These are phyloP conservation scores for Geophilus truncorum DNA, from an alignment of 2,888 invertebrate genomes.

Conservation along the genomic window DNA sequence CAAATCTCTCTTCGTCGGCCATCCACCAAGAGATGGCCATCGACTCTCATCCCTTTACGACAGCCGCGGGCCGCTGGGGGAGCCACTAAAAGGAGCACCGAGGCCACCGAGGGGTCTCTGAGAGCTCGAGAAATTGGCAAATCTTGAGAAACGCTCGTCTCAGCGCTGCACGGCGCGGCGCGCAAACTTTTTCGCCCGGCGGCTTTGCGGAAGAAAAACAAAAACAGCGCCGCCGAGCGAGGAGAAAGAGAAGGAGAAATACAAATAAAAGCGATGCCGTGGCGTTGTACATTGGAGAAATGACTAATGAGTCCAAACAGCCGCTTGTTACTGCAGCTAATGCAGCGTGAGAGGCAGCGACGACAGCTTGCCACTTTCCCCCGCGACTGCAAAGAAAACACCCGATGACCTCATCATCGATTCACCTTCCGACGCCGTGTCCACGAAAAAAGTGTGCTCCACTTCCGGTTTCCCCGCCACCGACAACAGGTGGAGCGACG, in stretches of 20 bases:
- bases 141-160: background rate
- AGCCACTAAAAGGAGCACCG: slow-evolving; percentile 9
- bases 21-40: slow-evolving; percentile 7
- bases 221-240: background rate
- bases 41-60: slow-evolving; percentile 19
- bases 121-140: background rate
- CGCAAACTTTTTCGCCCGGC: background rate
- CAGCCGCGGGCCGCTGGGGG: slow-evolving; percentile 9
- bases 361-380: background rate
- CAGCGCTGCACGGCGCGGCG: background rate
- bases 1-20: slow-evolving; percentile 7
- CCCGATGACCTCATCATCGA: background rate
- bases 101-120: background rate
- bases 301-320: slow-evolving; percentile 8
- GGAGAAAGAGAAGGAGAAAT: background rate
- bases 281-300: background rate
- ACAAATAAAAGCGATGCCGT: too few relatives aligned
- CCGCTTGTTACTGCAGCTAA: background rate
- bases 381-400: background rate
- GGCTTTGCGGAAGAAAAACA: background rate
- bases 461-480: slow-evolving; percentile 63
- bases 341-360: background rate
- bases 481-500: slow-evolving; percentile 75
- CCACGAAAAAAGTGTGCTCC: slow-evolving; percentile 74
- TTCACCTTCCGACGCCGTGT: slow-evolving; percentile 56